These are phyloP conservation scores for Apotomis turbidana DNA, from an alignment of 2,888 invertebrate genomes.

Conservation along the genomic window DNA sequence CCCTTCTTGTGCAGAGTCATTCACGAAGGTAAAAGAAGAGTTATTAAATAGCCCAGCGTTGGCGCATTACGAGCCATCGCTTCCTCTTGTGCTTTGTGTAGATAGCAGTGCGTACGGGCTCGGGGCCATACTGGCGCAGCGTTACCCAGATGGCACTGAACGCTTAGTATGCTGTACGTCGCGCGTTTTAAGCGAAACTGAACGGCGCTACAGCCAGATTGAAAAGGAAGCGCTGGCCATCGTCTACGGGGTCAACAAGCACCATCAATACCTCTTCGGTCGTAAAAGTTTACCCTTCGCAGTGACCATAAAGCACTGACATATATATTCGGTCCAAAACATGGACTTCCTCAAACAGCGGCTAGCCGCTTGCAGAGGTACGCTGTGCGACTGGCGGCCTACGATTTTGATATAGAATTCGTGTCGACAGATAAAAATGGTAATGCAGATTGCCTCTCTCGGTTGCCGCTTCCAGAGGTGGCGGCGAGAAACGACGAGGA, in stretches of 20 bases:
- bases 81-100: slow-evolving; percentile 43
- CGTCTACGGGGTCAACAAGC: slow-evolving; percentile 38
- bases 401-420: slow-evolving; percentile 14
- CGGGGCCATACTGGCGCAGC: slow-evolving; percentile 40
- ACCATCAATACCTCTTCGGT: slow-evolving; percentile 44
- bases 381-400: slow-evolving; percentile 16
- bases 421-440: slow-evolving; percentile 4
- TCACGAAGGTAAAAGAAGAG: too few relatives aligned
- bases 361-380: slow-evolving; percentile 26
- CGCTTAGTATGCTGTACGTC: slow-evolving; percentile 41
- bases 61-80: slow-evolving; percentile 43
- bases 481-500: neutral
- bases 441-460: slow-evolving; percentile 13
- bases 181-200: slow-evolving; percentile 41
- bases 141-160: slow-evolving; percentile 23
- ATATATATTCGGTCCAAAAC: slow-evolving; percentile 6
- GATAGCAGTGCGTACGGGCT: slow-evolving; percentile 46
- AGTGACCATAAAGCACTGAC: slow-evolving; percentile 13
- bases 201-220: slow-evolving; percentile 41
- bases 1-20: too few relatives aligned
- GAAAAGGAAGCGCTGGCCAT: slow-evolving; percentile 46
- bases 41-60: slow-evolving; percentile 28
- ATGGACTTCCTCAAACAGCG: slow-evolving; percentile 16
- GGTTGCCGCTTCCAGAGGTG: neutral
- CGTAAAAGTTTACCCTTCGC: slow-evolving; percentile 28